phyloP scores from a whole-genome alignment of 2,888 invertebrate genomes.

The Ophraella communa region DNA sequence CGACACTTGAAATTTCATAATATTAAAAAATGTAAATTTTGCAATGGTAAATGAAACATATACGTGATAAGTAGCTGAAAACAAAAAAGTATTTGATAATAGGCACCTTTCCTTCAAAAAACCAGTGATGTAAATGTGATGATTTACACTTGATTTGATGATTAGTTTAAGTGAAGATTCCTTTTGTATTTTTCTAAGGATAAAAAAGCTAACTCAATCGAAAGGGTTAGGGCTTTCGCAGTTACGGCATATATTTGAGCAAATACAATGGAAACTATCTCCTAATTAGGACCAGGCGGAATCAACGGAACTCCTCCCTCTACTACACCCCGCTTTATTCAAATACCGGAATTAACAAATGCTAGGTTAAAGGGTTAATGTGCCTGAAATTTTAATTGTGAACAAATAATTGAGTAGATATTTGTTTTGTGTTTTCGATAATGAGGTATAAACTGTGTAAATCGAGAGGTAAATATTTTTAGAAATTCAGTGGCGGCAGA shows the following conservation, averaged over 20 bases:
- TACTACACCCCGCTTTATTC: conserved; percentile 36
- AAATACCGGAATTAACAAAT: conserved; percentile 55
- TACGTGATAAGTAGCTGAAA: too few species aligned
- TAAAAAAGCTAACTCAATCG: not conserved
- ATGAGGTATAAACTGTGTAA: conserved; percentile 31
- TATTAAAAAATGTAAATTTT: too few species aligned
- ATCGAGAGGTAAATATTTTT: conserved; percentile 13
- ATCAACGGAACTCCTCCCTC: not conserved
- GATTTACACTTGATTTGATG: too few species aligned
- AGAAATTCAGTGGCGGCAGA: conserved; percentile 20
- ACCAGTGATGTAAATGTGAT: too few species aligned
- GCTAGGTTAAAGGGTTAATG: conserved; percentile 59
- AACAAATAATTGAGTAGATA: conserved; percentile 58
- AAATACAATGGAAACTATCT: conserved; percentile 25
- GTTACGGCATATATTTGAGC: conserved; percentile 20
- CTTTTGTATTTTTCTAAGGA: too few species aligned
- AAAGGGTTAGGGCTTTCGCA: not conserved
- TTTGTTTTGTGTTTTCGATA: conserved; percentile 52
- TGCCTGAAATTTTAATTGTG: conserved; percentile 62
- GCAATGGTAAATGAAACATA: too few species aligned
- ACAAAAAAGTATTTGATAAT: too few species aligned
- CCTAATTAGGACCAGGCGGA: conserved; percentile 20
- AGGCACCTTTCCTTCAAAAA: too few species aligned
- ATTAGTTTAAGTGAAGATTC: too few species aligned
- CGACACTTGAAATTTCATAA: too few species aligned